These are phyloP conservation scores for Morpho helenor DNA, from an alignment of 2,888 invertebrate species.

Conservation along the genomic window DNA sequence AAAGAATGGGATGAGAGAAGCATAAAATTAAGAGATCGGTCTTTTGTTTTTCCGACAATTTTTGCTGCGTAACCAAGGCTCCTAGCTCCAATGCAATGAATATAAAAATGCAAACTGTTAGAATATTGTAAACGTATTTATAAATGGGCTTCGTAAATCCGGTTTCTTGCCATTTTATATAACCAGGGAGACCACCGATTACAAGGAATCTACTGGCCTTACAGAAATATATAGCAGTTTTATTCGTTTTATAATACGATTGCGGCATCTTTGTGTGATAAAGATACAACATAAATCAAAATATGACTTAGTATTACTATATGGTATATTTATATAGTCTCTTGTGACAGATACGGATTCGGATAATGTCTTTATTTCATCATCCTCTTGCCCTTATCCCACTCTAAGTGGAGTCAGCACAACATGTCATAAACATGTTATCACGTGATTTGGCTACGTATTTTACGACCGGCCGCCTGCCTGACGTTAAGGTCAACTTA, in stretches of 20 bases:
- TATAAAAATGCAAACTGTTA: slow-evolving; percentile 26
- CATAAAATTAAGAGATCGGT: slow-evolving; percentile 35
- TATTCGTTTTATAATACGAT: background rate
- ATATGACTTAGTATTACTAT: too few species aligned
- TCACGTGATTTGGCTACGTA: too few species aligned
- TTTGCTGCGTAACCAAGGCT: slow-evolving; percentile 36
- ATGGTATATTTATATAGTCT: too few species aligned
- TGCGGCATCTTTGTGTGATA: too few species aligned
- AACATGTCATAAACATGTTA: too few species aligned
- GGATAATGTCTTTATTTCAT: too few species aligned
- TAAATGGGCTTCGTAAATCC: slow-evolving; percentile 28
- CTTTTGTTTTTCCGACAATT: slow-evolving; percentile 29
- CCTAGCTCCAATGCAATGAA: slow-evolving; percentile 35
- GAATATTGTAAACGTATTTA: slow-evolving; percentile 24
- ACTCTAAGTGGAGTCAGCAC: too few species aligned
- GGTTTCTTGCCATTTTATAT: slow-evolving; percentile 40
- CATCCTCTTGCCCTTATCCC: too few species aligned
- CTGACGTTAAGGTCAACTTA: too few species aligned
- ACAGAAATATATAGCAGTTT: background rate
- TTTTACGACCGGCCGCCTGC: too few species aligned
- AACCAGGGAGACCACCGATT: slow-evolving; percentile 29
- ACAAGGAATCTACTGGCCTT: slow-evolving; percentile 18
- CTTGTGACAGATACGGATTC: too few species aligned
- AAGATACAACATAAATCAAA: too few species aligned
- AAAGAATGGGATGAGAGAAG: slow-evolving; percentile 38